Evolutionary conservation across 2,888 invertebrate species (phyloP).

Genomic region (Ariolimax columbianus): DNA sequence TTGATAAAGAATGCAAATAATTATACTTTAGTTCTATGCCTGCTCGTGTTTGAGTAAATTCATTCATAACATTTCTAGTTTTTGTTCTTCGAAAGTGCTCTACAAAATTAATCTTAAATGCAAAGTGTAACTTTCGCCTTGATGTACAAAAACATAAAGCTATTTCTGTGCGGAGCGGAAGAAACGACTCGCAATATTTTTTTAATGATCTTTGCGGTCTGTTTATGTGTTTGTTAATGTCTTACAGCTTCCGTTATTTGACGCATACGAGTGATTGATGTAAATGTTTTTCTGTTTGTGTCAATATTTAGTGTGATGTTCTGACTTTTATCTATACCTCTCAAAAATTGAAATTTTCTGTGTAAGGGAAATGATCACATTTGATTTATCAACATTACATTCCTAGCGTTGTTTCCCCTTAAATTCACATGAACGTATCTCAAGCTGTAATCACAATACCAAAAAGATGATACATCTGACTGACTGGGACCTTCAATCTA

Average conservation of each 20-base stretch:
- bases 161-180: too few relatives aligned
- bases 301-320: neutral
- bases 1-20: too few relatives aligned
- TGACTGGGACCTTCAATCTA: neutral
- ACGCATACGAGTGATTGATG: neutral
- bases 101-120: too few relatives aligned
- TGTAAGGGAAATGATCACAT: neutral
- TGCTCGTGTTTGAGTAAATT: too few relatives aligned
- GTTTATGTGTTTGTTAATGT: neutral
- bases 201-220: too few relatives aligned
- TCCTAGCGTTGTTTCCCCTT: conserved; percentile 1
- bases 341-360: too few relatives aligned
- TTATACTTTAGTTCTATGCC: too few relatives aligned
- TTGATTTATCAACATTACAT: neutral
- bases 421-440: neutral
- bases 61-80: too few relatives aligned
- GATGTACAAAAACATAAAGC: too few relatives aligned
- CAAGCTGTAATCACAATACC: conserved; percentile 5
- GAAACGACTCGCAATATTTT: too few relatives aligned
- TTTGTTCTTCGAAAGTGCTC: too few relatives aligned
- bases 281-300: neutral
- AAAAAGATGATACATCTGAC: neutral
- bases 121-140: too few relatives aligned
- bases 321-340: neutral
- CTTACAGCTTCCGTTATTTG: neutral